phyloP scores from a whole-genome alignment of 2,888 invertebrate species.

The Stenolophus ochropezus region DNA sequence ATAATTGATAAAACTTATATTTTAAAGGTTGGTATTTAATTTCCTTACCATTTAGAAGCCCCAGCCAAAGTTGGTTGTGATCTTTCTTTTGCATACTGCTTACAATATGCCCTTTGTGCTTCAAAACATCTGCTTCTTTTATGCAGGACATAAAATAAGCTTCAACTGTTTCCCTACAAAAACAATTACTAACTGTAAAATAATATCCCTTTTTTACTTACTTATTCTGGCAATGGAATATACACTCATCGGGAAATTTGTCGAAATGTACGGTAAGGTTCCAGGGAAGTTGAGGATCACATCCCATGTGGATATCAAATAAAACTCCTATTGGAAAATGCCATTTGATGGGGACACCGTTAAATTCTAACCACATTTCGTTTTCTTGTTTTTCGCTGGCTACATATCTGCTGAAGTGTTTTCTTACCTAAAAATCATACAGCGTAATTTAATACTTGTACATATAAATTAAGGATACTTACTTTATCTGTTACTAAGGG shows the following conservation, averaged over 20 bases:
- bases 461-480: no score
- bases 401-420: slow-evolving; percentile 90
- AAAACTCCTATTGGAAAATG: slow-evolving; percentile 92
- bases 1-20: background rate
- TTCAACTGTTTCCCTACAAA: slow-evolving; percentile 89
- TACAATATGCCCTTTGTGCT: slow-evolving; percentile 93
- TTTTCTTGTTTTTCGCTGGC: slow-evolving; percentile 87
- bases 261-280: slow-evolving; percentile 94
- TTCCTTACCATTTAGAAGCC: slow-evolving; percentile 92
- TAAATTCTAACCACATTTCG: slow-evolving; percentile 96
- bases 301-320: slow-evolving; percentile 85
- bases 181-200: background rate
- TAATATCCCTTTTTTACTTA: slow-evolving; percentile 70
- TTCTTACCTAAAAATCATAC: slow-evolving; percentile 80
- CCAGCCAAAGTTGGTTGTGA: slow-evolving; percentile 96
- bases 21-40: no score
- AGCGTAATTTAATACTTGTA: background rate
- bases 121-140: slow-evolving; percentile 98
- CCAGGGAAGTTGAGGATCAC: slow-evolving; percentile 91
- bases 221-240: slow-evolving; percentile 92
- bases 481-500: slow-evolving; percentile 97
- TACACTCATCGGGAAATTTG: slow-evolving; percentile 91
- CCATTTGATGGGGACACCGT: slow-evolving; percentile 94
- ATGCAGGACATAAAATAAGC: slow-evolving; percentile 95
- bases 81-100: slow-evolving; percentile 97